These are phyloP conservation scores for Thymallus thymallus DNA, from an alignment of 2,113 vertebrate genomes.

Conservation along the genomic window DNA sequence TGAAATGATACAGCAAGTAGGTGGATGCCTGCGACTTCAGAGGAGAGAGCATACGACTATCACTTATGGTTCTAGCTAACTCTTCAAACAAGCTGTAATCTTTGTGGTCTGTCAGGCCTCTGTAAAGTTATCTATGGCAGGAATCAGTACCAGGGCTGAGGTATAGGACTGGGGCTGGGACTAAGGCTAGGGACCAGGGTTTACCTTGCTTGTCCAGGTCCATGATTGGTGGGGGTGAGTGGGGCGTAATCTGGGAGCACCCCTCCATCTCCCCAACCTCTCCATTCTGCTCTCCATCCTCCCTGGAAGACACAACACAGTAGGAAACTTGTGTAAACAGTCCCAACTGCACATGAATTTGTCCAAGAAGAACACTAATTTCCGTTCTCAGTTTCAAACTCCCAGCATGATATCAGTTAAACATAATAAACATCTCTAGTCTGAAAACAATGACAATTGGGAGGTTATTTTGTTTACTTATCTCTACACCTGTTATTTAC, in stretches of 20 bases:
- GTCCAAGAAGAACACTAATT: no score
- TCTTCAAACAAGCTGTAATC: not conserved
- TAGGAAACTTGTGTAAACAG: not conserved
- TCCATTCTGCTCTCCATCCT: constrained; percentile 82
- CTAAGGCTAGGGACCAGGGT: not conserved
- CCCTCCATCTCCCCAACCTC: constrained; percentile 80
- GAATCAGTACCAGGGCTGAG: not conserved
- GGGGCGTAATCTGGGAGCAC: constrained; percentile 67
- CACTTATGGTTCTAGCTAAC: not conserved
- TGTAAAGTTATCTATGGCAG: no score
- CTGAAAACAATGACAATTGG: no score
- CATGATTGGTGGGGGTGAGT: constrained; percentile 69
- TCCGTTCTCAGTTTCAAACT: no score
- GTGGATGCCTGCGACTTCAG: constrained; percentile 6
- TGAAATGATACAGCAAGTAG: not conserved
- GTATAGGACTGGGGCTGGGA: not conserved
- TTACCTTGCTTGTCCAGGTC: constrained; percentile 72
- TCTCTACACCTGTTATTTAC: no score
- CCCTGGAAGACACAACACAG: constrained; percentile 69
- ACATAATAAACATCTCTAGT: no score
- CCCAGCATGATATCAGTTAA: no score
- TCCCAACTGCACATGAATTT: no score
- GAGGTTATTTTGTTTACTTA: no score
- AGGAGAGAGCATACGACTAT: not conserved
- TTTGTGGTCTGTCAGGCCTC: not conserved